Conservation (phyloP, 2,797 vertebrate species). For the Echeneis naucrates region DNA sequence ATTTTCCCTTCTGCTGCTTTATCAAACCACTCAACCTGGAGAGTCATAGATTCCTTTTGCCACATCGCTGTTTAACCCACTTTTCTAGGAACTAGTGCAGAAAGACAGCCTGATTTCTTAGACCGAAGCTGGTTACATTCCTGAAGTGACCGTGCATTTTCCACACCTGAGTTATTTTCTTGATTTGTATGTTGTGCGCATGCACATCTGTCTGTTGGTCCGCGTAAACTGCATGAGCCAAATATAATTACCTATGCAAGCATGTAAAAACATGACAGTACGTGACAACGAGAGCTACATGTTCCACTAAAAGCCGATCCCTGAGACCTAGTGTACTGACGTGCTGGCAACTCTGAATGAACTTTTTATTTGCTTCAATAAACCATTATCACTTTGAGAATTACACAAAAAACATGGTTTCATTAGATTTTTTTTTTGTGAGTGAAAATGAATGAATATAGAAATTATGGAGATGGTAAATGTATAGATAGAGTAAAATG, state of each 20-base stretch:
- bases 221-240: slow-evolving; percentile 16
- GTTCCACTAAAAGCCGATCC: neutral
- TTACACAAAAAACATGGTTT: slow-evolving; percentile 1
- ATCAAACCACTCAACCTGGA: slow-evolving; percentile 49
- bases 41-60: slow-evolving; percentile 35
- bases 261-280: neutral
- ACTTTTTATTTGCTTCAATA: too few species aligned
- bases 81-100: slow-evolving; percentile 41
- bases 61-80: slow-evolving; percentile 44
- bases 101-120: slow-evolving; percentile 14
- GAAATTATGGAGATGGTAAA: too few species aligned
- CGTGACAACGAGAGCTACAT: neutral
- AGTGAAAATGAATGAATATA: too few species aligned
- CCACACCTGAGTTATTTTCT: slow-evolving; percentile 11
- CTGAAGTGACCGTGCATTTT: neutral
- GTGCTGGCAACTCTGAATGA: too few species aligned
- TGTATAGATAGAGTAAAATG: too few species aligned
- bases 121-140: neutral
- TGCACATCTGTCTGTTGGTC: neutral
- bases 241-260: neutral
- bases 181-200: neutral
- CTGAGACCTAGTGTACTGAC: neutral
- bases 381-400: neutral
- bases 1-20: slow-evolving; percentile 42
- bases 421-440: too few species aligned